A percentile compares a stretch with the other conserved stretches of the same genome.
phyloP scores from a whole-genome alignment of 1,140 invertebrate species.

The Carcinoscorpius rotundicauda region DNA sequence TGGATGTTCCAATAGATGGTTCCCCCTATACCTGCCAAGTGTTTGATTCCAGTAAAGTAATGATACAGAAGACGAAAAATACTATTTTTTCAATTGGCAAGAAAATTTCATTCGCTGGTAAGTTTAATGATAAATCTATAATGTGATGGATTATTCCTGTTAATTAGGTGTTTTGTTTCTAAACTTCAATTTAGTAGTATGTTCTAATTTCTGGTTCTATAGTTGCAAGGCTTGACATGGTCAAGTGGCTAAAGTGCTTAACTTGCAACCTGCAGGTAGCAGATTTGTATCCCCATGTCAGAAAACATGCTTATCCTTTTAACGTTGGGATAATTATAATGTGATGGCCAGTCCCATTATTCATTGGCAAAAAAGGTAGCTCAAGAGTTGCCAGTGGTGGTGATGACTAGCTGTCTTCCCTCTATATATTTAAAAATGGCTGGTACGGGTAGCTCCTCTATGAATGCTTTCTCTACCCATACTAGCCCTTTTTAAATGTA shows the following conservation, averaged over 20 bases:
- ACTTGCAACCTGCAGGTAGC: no score
- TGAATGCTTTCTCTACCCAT: no score
- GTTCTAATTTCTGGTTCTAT: not conserved
- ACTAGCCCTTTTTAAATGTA: no score
- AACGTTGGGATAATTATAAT: no score
- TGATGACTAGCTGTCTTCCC: no score
- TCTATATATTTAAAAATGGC: no score
- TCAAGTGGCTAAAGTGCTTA: not conserved
- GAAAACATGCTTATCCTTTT: no score
- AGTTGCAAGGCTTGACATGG: not conserved
- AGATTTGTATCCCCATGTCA: no score
- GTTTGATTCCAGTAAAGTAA: constrained; percentile 69
- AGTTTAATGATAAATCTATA: constrained; percentile 26
- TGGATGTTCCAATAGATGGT: constrained; percentile 78
- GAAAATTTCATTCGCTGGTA: constrained; percentile 67
- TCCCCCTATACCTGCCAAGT: constrained; percentile 93
- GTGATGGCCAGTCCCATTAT: no score
- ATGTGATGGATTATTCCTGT: not conserved
- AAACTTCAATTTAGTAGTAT: not conserved
- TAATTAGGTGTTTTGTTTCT: not conserved
- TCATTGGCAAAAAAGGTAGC: no score
- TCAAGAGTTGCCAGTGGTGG: no score
- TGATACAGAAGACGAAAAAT: constrained; percentile 50
- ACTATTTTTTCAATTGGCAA: constrained; percentile 72
- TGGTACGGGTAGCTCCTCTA: no score